These are phyloP conservation scores for Danio choprae DNA, from an alignment of 2,797 vertebrate species.

Conservation along the genomic window DNA sequence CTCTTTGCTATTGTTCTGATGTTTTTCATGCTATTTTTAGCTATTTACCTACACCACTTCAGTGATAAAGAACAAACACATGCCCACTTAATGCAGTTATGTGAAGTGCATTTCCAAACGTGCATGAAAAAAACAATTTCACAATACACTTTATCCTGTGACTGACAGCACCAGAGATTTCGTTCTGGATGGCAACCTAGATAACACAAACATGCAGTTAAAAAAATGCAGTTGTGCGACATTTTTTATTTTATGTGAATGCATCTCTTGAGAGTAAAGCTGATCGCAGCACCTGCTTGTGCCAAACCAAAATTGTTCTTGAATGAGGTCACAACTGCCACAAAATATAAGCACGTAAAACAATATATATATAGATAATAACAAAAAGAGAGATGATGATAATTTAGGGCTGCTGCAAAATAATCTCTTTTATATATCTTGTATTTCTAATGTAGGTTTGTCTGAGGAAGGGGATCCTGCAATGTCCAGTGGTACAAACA, in stretches of 20 bases:
- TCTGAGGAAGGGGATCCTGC: not conserved
- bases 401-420: not conserved
- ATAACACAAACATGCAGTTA: not conserved
- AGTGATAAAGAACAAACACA: not conserved
- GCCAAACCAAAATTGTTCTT: not conserved
- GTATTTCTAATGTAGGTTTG: constrained; percentile 10
- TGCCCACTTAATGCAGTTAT: not conserved
- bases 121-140: not conserved
- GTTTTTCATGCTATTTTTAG: not conserved
- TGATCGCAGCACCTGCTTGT: not conserved
- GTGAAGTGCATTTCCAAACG: constrained; percentile 4
- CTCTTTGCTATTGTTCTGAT: constrained; percentile 14
- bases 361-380: not conserved
- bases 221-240: not conserved
- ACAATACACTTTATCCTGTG: not conserved
- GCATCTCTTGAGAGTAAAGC: not conserved
- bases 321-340: not conserved
- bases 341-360: not conserved
- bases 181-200: not conserved
- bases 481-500: constrained; percentile 27
- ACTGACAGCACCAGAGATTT: not conserved
- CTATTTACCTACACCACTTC: not conserved
- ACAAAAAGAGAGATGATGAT: not conserved
- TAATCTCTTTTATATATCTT: not conserved
- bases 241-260: not conserved